Conservation (phyloP, 2,113 vertebrate species). For the Hippocampus mohnikei region DNA sequence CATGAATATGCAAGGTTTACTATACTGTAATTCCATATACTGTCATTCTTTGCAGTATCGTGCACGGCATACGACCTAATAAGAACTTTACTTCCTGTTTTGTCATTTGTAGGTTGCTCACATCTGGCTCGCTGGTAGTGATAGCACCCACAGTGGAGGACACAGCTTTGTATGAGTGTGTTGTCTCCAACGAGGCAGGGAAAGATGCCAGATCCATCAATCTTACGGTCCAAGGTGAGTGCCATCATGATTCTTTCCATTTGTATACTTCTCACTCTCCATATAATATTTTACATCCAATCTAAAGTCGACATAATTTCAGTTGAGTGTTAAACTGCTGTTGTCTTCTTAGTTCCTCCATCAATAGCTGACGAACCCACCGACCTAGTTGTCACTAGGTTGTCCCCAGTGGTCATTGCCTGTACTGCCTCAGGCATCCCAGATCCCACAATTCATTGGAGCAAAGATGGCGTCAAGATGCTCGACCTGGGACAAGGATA, state of each 20-base stretch:
- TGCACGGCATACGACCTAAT: too few relatives aligned
- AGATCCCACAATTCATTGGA: constrained; percentile 83
- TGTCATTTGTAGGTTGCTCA: constrained; percentile 76
- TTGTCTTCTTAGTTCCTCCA: constrained; percentile 81
- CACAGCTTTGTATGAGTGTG: constrained; percentile 84
- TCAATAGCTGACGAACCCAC: constrained; percentile 90
- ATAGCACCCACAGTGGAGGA: constrained; percentile 92
- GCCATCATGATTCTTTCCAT: background rate
- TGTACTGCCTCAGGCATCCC: constrained; percentile 89
- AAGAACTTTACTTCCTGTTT: background rate
- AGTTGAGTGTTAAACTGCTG: background rate
- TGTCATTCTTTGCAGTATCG: too few relatives aligned
- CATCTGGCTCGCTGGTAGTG: constrained; percentile 90
- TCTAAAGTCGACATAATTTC: background rate
- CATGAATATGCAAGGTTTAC: too few relatives aligned
- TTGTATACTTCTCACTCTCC: background rate
- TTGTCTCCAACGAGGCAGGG: constrained; percentile 84
- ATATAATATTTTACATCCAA: background rate
- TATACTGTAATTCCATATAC: too few relatives aligned
- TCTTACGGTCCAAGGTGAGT: constrained; percentile 84
- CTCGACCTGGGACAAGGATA: constrained; percentile 77
- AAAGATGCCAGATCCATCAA: constrained; percentile 75
- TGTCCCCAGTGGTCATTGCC: constrained; percentile 81
- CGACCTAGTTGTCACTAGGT: constrained; percentile 81
- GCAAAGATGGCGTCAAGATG: constrained; percentile 82